These are phyloP conservation scores for Acrocephalus scirpaceus DNA, from an alignment of 2,797 vertebrate species.

Conservation along the genomic window DNA sequence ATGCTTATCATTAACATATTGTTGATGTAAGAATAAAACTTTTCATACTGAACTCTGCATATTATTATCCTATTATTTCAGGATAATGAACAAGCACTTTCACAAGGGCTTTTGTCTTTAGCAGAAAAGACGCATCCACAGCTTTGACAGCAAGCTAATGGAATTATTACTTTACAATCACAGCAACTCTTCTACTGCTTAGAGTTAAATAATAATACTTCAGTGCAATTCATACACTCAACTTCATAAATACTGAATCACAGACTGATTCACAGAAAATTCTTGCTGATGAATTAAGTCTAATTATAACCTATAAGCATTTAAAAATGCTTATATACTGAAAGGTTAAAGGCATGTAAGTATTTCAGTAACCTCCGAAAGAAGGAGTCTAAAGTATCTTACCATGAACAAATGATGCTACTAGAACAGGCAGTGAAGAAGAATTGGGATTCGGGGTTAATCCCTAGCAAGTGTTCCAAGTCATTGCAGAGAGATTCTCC, in stretches of 20 bases:
- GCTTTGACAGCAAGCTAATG: slow-evolving; percentile 41
- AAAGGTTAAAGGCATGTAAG: background rate
- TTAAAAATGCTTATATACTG: background rate
- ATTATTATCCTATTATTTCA: slow-evolving; percentile 16
- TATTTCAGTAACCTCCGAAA: background rate
- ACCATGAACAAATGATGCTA: background rate
- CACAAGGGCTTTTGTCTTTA: slow-evolving; percentile 42
- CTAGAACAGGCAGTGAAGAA: background rate
- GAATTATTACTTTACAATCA: slow-evolving; percentile 12
- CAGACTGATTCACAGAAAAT: background rate
- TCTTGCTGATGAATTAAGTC: background rate
- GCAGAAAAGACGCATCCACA: background rate
- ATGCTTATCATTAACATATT: slow-evolving; percentile 13
- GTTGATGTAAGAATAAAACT: slow-evolving; percentile 1
- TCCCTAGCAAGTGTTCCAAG: slow-evolving; percentile 10
- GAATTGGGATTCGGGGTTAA: slow-evolving; percentile 32
- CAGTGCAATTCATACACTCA: background rate
- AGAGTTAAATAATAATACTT: background rate
- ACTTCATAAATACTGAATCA: background rate
- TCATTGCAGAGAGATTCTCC: background rate
- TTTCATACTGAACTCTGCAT: slow-evolving; percentile 17
- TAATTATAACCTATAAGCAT: background rate
- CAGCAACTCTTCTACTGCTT: background rate
- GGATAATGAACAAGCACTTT: slow-evolving; percentile 37
- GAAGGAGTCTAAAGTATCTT: background rate